Evolutionary conservation across 2,888 invertebrate species (phyloP), one percentile per base, ranked within the genome.

Genomic region (Dromius quadrimaculatus): DNA sequence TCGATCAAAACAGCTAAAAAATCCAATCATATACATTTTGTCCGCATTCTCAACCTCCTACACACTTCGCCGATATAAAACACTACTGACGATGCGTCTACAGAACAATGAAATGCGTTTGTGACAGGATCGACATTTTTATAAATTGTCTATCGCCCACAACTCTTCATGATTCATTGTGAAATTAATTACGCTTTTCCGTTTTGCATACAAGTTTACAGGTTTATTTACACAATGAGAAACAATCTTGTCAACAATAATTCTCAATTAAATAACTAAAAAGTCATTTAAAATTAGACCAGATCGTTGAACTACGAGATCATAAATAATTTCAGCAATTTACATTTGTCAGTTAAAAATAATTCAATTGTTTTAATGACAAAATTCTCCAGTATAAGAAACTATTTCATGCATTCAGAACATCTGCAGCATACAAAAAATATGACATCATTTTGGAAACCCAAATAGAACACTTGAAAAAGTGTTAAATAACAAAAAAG

Each of bases 371-470:
- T 34, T 8, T 64, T 64, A 45, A 64, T 34, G 41, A 61, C 38
- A 36, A 61, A 61, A 61, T 61, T 64, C 64, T 64, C 47, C 15
- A 23, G 41, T 15, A 17, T 43, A 41, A 41, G 62, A 62, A 47
- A 47, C 13, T 47, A 62, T 62, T 22, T 28, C 43, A 43, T 62
- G 62, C 43, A 64, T 64, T 34, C 34, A 34, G 47, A 47, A 64
- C 64, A 64, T 64, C 64, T 64, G 64, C 64, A 61, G 43, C 11
- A 6, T 8, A 43, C 43, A 41, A 38, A 43, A 62, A 62, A 43
- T 43, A 43, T 62, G 62, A 62, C 62, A 62, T 62, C 62, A 62
- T 62, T 62, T 62, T 62, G 41, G 11, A 62, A 62, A 62, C 43
- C 62, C 23, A 54, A 32, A 54, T 28, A 28, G 15, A 54, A 54